Base-by-base conservation (phyloP, 30 jellyfish, hydroid and myxozoan genomes). In the Phacellophora camtschatica region DNA sequence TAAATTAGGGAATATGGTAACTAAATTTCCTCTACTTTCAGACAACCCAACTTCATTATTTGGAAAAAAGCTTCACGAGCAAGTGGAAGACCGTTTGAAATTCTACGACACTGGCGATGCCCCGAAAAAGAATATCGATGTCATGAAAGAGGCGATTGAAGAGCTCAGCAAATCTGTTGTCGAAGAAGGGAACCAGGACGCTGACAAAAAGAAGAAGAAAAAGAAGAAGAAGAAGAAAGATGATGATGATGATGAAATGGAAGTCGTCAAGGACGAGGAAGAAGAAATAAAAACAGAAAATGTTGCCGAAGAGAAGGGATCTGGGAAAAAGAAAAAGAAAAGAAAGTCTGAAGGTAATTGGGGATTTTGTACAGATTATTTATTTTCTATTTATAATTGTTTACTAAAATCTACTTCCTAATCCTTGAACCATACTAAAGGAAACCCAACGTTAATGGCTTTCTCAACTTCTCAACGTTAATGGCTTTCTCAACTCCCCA, bases 61-160 rank as follows among this genome's bases (percentile, higher is more conserved):
- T 71, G 99, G 99, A 1, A 94, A 94, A 86, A 82, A 84, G 42
- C 80, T 94, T 13, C 97, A 94, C 71, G 97, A 94, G 55, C 99
- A 94, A 74, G 96, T 94, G 5, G 99, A 94, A 22, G 99, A 94
- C 42, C 97, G 99, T 16, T 70, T 94, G 83, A 76, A 80, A 74
- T 94, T 81, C 71, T 94, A 86, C 64, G 96, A 81, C 54, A 82
- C 97, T 36, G 99, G 99, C 23, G 97, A 94, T 24, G 90, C 97
- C 25, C 99, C 99, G 29, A 94, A 88, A 80, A 86, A 87, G 82
- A 94, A 94, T 48, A 87, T 84, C 6, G 99, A 94, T 74, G 99
- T 82, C 13, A 94, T 94, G 99, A 75, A 77, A 41, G 99, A 94
- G 66, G 99, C 74, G 25, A 50, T 94, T 16, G 96, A 82, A 12